Evolutionary conservation across 2,797 vertebrate species (phyloP), one percentile per base, ranked within the genome.

Genomic region (Manis pentadactyla): DNA sequence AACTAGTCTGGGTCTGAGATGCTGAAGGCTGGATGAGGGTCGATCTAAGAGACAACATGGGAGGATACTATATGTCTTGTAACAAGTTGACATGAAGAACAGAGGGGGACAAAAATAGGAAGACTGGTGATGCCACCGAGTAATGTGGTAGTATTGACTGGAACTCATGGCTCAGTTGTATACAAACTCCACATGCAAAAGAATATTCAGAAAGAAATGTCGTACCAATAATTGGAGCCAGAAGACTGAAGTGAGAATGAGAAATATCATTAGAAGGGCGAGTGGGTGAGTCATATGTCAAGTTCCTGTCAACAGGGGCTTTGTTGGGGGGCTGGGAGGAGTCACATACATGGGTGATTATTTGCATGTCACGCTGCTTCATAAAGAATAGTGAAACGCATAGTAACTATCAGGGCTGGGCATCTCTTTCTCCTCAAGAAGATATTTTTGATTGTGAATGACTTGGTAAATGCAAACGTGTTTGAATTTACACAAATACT

Each of bases 401-500:
- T 37, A 29, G 63, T 68, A 29, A 68, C 42, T n/a, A 9, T 87
- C 37, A 63, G 73, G 61, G 46, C 78, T 57, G 63, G 85, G 4
- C 14, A 39, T 39, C 89, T 84, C 55, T 87, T 88, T 51, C 21
- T 46, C 49, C 39, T 66, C 25, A 37, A 1, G 71, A 74, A 87
- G 51, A 37, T 46, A 37, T 23, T 81, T 94, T 92, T 87, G 37
- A 31, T 31, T 92, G 51, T 25, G 34, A 81, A 82, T 64, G 49
- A 77, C 66, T 87, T 31, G n/a, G 21, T 87, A 88, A 94, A 81
- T 66, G n/a, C 90, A 93, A 84, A 95, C 39, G 39, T 57, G 21
- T 87, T 90, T 68, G 75, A 55, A 84, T 89, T 73, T 77, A 73
- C 49, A 88, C 51, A 82, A 74, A 77, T 61, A 84, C 15, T 55